These are phyloP conservation scores for Cephus pygmeus DNA, from an alignment of 2,888 invertebrate genomes.

Conservation along the genomic window DNA sequence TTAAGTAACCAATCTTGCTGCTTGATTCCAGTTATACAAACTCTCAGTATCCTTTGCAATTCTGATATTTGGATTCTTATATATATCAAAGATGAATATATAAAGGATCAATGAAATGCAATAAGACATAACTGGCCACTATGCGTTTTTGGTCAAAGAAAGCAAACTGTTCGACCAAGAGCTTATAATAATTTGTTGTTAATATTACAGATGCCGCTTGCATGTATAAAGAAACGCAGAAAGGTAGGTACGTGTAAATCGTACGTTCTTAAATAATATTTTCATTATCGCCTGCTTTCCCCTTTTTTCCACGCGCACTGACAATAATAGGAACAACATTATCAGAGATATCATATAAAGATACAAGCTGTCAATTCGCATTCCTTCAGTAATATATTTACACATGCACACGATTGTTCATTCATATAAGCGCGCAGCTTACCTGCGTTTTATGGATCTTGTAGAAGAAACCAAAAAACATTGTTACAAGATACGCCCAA, in stretches of 20 bases:
- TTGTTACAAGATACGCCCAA: slow-evolving; percentile 20
- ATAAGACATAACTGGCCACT: background rate
- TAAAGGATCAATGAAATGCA: background rate
- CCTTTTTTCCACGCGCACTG: background rate
- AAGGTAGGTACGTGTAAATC: background rate
- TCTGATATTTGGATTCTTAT: background rate
- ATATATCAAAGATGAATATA: background rate
- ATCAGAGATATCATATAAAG: background rate
- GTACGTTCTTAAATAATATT: background rate
- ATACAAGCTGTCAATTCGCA: background rate
- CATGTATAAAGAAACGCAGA: background rate
- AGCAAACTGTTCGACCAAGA: background rate
- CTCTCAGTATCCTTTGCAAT: background rate
- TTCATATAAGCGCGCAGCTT: background rate
- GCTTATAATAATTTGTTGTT: background rate
- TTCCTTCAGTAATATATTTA: background rate
- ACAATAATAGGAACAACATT: background rate
- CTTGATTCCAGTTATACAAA: background rate
- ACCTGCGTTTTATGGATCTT: background rate
- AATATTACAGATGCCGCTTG: background rate
- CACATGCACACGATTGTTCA: background rate
- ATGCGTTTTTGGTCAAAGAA: background rate
- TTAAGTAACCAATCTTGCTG: background rate
- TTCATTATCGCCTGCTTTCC: background rate
- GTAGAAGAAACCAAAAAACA: slow-evolving; percentile 8